phyloP scores from a whole-genome alignment of 2,888 invertebrate species.

The Baronia brevicornis region DNA sequence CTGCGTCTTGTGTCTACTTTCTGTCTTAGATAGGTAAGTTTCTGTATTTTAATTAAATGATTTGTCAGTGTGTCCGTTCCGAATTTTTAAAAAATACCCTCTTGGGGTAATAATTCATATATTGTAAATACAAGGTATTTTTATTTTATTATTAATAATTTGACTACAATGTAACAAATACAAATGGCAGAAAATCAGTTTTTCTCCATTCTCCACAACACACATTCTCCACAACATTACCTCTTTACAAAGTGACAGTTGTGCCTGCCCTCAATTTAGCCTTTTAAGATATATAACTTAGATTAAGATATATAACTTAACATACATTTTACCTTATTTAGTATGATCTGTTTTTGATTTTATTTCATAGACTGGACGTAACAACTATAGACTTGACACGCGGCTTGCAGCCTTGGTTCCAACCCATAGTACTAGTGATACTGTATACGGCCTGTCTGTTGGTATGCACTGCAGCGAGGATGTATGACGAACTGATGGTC shows the following conservation, averaged over 20 bases:
- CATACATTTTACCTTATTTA: no score
- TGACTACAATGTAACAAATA: no score
- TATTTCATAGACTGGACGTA: conserved; percentile 61
- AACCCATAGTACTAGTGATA: conserved; percentile 60
- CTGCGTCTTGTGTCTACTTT: conserved; percentile 73
- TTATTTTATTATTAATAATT: conserved; percentile 8
- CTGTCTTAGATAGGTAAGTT: conserved; percentile 76
- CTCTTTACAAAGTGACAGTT: no score
- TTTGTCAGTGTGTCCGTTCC: no score
- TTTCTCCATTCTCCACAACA: no score
- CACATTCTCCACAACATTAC: no score
- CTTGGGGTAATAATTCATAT: no score
- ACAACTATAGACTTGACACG: conserved; percentile 49
- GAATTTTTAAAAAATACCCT: no score
- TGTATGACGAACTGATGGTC: conserved; percentile 69
- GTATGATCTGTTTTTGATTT: no score
- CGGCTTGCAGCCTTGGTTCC: conserved; percentile 64
- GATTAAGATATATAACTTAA: not conserved
- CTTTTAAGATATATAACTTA: not conserved
- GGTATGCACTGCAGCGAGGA: conserved; percentile 57
- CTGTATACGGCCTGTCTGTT: conserved; percentile 60
- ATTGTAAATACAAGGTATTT: conserved; percentile 1
- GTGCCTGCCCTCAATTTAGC: not conserved
- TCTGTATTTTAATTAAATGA: no score
- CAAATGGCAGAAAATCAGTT: no score